These are phyloP conservation scores for Brachylomia viminalis DNA, from an alignment of 2,888 invertebrate genomes.

Conservation along the genomic window DNA sequence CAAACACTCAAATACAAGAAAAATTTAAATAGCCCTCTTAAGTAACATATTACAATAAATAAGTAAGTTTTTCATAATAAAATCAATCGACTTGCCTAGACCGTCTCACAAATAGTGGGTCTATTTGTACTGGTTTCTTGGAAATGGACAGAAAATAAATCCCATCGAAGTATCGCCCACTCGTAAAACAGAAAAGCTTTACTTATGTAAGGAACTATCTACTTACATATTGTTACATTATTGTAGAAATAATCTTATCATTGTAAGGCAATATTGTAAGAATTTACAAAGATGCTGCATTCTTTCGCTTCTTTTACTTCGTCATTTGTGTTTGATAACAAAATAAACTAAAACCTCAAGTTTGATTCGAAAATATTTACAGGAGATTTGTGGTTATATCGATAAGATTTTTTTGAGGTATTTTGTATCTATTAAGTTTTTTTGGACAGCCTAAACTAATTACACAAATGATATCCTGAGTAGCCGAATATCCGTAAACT, in stretches of 20 bases:
- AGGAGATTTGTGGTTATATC: constrained; percentile 1
- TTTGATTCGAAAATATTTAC: constrained; percentile 42
- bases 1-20: no score
- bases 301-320: constrained; percentile 4
- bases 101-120: no score
- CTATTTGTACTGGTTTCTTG: background rate
- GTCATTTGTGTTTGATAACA: constrained; percentile 24
- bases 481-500: background rate
- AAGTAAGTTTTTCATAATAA: background rate
- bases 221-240: background rate
- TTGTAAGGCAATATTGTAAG: constrained; percentile 8
- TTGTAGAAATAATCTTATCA: constrained; percentile 23
- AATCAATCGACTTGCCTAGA: background rate
- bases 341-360: constrained; percentile 19
- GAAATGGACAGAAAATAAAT: background rate
- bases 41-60: no score
- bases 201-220: background rate
- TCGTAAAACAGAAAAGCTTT: background rate
- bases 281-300: constrained; percentile 19
- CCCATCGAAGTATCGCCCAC: no score
- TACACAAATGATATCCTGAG: background rate
- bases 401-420: constrained; percentile 20
- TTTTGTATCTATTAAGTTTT: constrained; percentile 16
- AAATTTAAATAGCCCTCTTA: no score
- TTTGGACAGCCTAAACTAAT: constrained; percentile 22